These are phyloP conservation scores for Thelaira solivaga DNA, from an alignment of 2,888 invertebrate species.

Conservation along the genomic window DNA sequence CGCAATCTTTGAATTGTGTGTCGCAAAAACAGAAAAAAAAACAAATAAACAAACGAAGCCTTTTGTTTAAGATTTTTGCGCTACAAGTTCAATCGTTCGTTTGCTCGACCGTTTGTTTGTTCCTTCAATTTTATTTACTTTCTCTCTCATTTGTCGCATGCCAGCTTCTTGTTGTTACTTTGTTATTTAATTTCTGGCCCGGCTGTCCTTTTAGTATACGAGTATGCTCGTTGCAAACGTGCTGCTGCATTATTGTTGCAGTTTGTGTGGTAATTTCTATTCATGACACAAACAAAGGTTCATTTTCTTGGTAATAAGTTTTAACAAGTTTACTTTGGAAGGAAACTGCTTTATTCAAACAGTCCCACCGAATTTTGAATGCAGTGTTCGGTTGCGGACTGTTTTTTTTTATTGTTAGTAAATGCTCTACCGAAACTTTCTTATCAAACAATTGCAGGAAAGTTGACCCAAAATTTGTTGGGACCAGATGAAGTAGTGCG, in stretches of 20 bases:
- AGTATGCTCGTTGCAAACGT: conserved; percentile 12
- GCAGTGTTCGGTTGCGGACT: background rate
- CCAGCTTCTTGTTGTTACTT: conserved; percentile 25
- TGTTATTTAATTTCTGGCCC: conserved; percentile 15
- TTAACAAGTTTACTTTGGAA: background rate
- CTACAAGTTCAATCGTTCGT: conserved; percentile 27
- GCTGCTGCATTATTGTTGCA: background rate
- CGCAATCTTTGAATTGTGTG: conserved; percentile 29
- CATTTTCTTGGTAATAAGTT: conserved; percentile 1
- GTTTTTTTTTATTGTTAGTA: background rate
- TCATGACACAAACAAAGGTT: conserved; percentile 14
- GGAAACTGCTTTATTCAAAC: background rate
- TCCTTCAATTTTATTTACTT: conserved; percentile 37
- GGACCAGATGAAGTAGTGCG: too few species aligned
- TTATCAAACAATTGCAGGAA: too few species aligned
- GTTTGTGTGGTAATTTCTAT: conserved; percentile 21
- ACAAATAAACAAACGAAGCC: background rate
- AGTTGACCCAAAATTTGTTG: too few species aligned
- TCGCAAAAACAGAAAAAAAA: conserved; percentile 19
- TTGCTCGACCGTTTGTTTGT: background rate
- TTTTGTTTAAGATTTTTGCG: conserved; percentile 39
- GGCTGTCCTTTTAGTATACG: conserved; percentile 21
- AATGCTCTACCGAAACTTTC: too few species aligned
- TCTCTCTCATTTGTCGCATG: conserved; percentile 54
- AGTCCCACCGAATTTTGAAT: background rate